Evolutionary conservation across 2,888 invertebrate genomes (phyloP), one percentile per base, ranked within the genome.

Genomic region (Hofmannophila pseudospretella): DNA sequence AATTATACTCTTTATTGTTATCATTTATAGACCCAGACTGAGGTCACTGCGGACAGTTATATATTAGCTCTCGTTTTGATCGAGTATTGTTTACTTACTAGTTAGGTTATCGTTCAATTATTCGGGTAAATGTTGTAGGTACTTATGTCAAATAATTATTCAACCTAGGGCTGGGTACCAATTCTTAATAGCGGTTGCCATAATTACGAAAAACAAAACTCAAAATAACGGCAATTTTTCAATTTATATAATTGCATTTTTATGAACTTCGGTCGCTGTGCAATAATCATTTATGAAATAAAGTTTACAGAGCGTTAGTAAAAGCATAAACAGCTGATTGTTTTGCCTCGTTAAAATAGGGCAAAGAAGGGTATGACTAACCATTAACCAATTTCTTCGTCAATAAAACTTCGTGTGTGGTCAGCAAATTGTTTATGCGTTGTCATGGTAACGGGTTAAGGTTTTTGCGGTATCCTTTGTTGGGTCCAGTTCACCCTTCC

Each of bases 391-490:
- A 40, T 51, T 44, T 45, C 47, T 49, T 14, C 25, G 42, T 44
- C 51, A 52, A 51, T 41, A 38, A 34, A 35, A 30, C 42, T 38
- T 36, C 40, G 46, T 44, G 45, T 52, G 55, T 58, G 55, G 60
- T 57, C 59, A 46, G 53, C 47, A 36, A 48, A 59, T 52, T 58
- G 56, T 58, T 63, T 61, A 49, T 58, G 76, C 75, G 51, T 67
- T 44, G 74, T 77, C 75, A 76, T 66, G 66, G 59, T 44, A 61
- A 64, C 67, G 50, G 57, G 47, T 38, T 51, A 44, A 49, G 58
- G 63, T 76, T 78, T 77, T 77, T 72, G 70, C 63, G 51, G 49
- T 50, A 45, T 51, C 35, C 51, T 50, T 53, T 42, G 49, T 41
- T 23, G 20, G 30, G 8, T n/a, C 39, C 45, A 45, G 52, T 38